These are phyloP conservation scores for Nannoperca australis DNA, from an alignment of 2,797 vertebrate species.

Conservation along the genomic window DNA sequence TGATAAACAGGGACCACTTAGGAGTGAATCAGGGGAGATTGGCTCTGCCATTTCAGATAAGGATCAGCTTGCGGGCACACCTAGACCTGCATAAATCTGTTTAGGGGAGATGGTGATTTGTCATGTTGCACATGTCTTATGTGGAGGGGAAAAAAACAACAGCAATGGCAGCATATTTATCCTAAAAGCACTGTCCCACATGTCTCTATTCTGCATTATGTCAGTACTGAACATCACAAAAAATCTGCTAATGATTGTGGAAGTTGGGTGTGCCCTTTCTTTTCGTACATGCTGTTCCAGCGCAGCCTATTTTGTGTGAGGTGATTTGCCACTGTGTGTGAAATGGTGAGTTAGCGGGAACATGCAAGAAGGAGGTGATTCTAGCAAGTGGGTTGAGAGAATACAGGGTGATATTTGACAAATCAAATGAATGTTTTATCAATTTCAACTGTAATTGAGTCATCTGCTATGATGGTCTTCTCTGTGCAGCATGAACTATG, in stretches of 20 bases:
- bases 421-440: constrained; percentile 49
- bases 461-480: constrained; percentile 22
- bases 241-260: constrained; percentile 15
- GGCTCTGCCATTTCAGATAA: constrained; percentile 82
- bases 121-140: constrained; percentile 72
- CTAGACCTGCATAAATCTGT: constrained; percentile 81
- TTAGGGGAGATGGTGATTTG: constrained; percentile 78
- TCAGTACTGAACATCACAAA: constrained; percentile 27
- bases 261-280: constrained; percentile 10
- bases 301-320: constrained; percentile 56
- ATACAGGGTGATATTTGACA: constrained; percentile 55
- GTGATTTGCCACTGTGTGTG: constrained; percentile 57
- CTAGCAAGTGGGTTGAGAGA: constrained; percentile 59
- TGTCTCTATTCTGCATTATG: constrained; percentile 33
- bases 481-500: background rate
- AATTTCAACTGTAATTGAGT: constrained; percentile 50
- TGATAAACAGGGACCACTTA: constrained; percentile 85
- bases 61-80: constrained; percentile 81
- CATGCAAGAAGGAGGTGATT: constrained; percentile 74
- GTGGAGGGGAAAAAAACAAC: constrained; percentile 16
- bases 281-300: constrained; percentile 50
- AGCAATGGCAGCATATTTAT: constrained; percentile 34
- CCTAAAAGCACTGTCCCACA: constrained; percentile 14
- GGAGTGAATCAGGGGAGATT: constrained; percentile 83
- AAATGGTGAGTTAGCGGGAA: constrained; percentile 73